Evolutionary conservation across 2,113 vertebrate genomes (phyloP).

Genomic region (Mesoclemmys tuberculata): DNA sequence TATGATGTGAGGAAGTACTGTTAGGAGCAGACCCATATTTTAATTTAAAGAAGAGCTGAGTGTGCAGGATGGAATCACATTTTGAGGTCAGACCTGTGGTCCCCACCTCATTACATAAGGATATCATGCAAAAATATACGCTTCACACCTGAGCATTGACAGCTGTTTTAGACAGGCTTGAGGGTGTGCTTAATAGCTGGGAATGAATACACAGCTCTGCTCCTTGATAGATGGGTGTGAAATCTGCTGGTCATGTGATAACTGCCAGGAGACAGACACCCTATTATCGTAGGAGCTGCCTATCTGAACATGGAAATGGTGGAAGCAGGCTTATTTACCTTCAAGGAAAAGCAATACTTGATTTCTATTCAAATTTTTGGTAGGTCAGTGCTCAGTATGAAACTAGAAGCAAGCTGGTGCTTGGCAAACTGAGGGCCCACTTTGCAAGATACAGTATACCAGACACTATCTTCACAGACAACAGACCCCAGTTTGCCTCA

Average conservation of each 20-base stretch:
- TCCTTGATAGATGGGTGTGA: too few species aligned
- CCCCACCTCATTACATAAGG: not conserved
- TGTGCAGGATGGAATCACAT: not conserved
- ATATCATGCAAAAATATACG: not conserved
- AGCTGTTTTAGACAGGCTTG: too few species aligned
- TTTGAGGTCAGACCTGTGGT: not conserved
- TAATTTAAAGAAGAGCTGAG: not conserved
- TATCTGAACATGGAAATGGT: not conserved
- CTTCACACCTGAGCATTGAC: too few species aligned
- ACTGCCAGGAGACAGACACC: too few species aligned
- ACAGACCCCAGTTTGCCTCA: not conserved
- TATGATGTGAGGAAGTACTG: too few species aligned
- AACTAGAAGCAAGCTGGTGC: not conserved
- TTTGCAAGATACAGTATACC: not conserved
- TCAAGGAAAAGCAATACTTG: not conserved
- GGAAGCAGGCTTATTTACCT: not conserved
- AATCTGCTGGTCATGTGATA: too few species aligned
- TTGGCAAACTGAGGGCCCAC: not conserved
- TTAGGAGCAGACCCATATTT: not conserved
- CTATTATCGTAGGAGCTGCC: not conserved
- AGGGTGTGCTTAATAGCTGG: too few species aligned
- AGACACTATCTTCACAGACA: not conserved
- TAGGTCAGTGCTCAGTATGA: not conserved
- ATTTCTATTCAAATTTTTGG: not conserved
- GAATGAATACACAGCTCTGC: too few species aligned